Evolutionary conservation across 2,888 invertebrate genomes (phyloP).

Genomic region (Volucella inflata): DNA sequence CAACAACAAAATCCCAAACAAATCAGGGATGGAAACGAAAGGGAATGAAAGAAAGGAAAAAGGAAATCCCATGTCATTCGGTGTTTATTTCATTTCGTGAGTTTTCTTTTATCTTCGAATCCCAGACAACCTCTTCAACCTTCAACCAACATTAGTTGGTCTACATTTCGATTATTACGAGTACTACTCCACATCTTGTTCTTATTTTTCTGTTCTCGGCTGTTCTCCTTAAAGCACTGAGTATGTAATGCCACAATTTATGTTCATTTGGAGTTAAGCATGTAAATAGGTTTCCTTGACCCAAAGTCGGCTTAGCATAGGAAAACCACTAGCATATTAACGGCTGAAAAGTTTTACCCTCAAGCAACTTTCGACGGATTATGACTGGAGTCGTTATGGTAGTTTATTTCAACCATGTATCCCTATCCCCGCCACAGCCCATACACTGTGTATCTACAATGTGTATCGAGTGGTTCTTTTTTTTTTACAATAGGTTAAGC

Average conservation of each 20-base stretch:
- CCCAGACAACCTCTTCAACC: slow-evolving; percentile 48
- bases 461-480: slow-evolving; percentile 38
- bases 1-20: slow-evolving; percentile 3
- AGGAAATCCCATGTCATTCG: slow-evolving; percentile 53
- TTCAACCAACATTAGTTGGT: not conserved
- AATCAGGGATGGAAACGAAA: no score
- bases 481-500: slow-evolving; percentile 44
- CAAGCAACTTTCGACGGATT: slow-evolving; percentile 52
- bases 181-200: not conserved
- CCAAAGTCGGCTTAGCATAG: slow-evolving; percentile 57
- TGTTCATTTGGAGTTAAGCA: slow-evolving; percentile 42
- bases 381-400: slow-evolving; percentile 51
- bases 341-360: slow-evolving; percentile 54
- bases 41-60: not conserved
- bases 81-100: slow-evolving; percentile 54
- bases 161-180: slow-evolving; percentile 34
- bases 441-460: slow-evolving; percentile 8
- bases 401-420: slow-evolving; percentile 29
- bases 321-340: slow-evolving; percentile 62
- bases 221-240: not conserved
- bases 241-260: slow-evolving; percentile 48
- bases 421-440: no score
- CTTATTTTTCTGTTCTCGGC: not conserved
- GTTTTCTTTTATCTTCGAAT: slow-evolving; percentile 55
- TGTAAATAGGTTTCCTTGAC: slow-evolving; percentile 53